Conservation (phyloP, 1,140 invertebrate genomes). For the Geopemphigus sp. region DNA sequence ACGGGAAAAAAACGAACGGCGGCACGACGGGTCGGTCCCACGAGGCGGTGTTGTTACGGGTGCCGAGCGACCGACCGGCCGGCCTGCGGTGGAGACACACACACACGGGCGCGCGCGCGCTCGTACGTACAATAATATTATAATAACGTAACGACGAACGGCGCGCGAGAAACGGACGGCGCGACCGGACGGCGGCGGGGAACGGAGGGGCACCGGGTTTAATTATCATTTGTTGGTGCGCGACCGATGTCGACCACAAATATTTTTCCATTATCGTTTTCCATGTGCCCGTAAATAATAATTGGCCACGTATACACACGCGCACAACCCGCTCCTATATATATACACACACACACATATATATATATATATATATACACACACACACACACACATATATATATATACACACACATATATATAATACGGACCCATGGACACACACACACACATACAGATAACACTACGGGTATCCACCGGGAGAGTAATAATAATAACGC, state of each 20-base stretch:
- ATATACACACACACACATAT: not conserved
- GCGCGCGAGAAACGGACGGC: not conserved
- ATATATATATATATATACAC: too few species aligned
- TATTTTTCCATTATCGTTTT: conserved; percentile 48
- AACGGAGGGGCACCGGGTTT: conserved; percentile 24
- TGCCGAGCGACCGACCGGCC: too few species aligned
- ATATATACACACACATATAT: too few species aligned
- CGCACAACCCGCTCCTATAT: not conserved
- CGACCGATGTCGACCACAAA: conserved; percentile 48
- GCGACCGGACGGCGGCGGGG: not conserved
- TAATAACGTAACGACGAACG: not conserved
- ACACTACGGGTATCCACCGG: too few species aligned
- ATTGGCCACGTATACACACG: conserved; percentile 35
- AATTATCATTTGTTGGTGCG: conserved; percentile 48
- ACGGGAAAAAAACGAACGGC: too few species aligned
- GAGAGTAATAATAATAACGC: conserved; percentile 32
- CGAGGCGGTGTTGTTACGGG: too few species aligned
- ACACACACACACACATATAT: too few species aligned
- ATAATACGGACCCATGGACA: too few species aligned
- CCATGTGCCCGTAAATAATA: conserved; percentile 34
- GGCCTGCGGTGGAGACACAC: too few species aligned
- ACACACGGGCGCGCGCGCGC: not conserved
- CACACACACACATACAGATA: not conserved
- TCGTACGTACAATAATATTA: not conserved
- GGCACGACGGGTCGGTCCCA: too few species aligned